Evolutionary conservation across 2,888 invertebrate genomes (phyloP).

Genomic region (Nemotelus pantherinus): DNA sequence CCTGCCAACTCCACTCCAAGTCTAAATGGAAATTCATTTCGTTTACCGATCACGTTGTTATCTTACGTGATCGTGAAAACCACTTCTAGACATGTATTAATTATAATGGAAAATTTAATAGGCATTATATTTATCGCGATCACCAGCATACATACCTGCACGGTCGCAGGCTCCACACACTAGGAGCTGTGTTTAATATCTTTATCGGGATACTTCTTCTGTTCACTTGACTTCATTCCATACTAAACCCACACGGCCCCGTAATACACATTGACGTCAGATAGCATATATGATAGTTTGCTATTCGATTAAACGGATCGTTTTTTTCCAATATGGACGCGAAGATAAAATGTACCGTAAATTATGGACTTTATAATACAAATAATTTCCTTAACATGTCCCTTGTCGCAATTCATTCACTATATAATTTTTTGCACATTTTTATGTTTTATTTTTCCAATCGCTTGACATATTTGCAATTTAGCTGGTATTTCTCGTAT

Average conservation of each 20-base stretch:
- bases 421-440: not conserved
- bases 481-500: not conserved
- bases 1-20: not conserved
- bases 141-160: not conserved
- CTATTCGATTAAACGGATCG: conserved; percentile 17
- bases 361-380: conserved; percentile 27
- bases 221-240: not conserved
- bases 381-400: conserved; percentile 20
- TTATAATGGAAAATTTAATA: conserved; percentile 37
- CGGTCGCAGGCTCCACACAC: not conserved
- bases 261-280: too few species aligned
- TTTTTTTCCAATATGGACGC: conserved; percentile 28
- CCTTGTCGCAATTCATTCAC: not conserved
- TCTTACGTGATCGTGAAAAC: conserved; percentile 34
- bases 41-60: conserved; percentile 38
- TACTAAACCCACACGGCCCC: too few species aligned
- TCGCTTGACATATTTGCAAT: conserved; percentile 1
- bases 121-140: not conserved
- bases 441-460: not conserved
- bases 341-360: conserved; percentile 27
- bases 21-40: conserved; percentile 26
- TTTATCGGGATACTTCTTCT: conserved; percentile 12
- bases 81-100: conserved; percentile 38
- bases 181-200: conserved; percentile 13
- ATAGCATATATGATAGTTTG: not conserved